A percentile compares a stretch with the other conserved stretches of the same genome.
Conservation (phyloP, 2,888 invertebrate species). For the Acanthoscelides obtectus region DNA sequence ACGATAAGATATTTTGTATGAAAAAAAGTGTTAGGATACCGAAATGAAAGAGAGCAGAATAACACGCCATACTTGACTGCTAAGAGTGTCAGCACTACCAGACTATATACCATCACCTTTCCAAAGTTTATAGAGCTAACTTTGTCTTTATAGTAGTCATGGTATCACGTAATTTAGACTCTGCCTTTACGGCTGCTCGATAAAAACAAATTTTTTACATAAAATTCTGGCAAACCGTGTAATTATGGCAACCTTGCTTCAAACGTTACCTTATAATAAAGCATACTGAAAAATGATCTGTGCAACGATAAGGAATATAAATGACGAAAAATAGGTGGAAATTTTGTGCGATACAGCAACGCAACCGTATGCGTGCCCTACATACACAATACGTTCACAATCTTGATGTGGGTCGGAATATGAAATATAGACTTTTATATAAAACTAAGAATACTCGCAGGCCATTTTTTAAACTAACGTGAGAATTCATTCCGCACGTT, state of each 20-base stretch:
- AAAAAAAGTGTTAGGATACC: too few relatives aligned
- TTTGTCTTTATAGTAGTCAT: too few relatives aligned
- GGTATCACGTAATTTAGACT: too few relatives aligned
- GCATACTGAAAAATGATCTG: neutral
- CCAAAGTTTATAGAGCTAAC: too few relatives aligned
- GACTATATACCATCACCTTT: too few relatives aligned
- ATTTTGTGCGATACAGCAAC: neutral
- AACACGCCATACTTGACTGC: too few relatives aligned
- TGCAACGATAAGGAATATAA: neutral
- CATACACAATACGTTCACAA: neutral
- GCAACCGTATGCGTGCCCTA: neutral
- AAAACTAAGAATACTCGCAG: neutral
- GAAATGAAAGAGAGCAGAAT: too few relatives aligned
- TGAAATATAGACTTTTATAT: neutral
- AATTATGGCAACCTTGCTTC: neutral
- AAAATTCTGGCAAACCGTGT: too few relatives aligned
- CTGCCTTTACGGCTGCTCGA: too few relatives aligned
- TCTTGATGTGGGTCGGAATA: neutral
- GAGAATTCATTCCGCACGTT: neutral
- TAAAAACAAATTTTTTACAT: too few relatives aligned
- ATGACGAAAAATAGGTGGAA: neutral
- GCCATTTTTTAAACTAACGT: neutral
- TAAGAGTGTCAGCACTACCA: too few relatives aligned
- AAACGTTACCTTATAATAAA: neutral
- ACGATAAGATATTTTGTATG: too few relatives aligned